A percentile compares a stretch with the other conserved stretches of the same genome.
phyloP scores from a whole-genome alignment of 2,797 vertebrate species.

The Poeciliopsis presidionis region DNA sequence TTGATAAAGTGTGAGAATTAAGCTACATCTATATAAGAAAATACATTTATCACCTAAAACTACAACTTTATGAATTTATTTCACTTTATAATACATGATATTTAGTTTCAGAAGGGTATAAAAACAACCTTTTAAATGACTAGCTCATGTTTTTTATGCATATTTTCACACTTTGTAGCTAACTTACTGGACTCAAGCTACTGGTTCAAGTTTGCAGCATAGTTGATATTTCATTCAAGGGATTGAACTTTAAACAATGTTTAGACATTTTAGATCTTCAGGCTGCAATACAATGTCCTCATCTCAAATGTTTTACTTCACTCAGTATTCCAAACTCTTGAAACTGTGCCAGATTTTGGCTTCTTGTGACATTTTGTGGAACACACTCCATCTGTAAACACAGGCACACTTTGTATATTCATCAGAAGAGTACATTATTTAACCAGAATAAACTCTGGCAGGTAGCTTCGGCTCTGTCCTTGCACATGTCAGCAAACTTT shows the following conservation, averaged over 20 bases:
- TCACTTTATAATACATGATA: not conserved
- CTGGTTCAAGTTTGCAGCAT: not conserved
- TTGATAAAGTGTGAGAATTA: not conserved
- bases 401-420: not conserved
- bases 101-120: not conserved
- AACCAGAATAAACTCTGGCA: slow-evolving; percentile 19
- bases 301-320: not conserved
- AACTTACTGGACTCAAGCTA: not conserved
- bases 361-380: slow-evolving; percentile 24
- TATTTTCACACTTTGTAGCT: not conserved
- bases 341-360: slow-evolving; percentile 9
- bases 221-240: not conserved
- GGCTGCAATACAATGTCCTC: not conserved
- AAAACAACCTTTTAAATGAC: not conserved
- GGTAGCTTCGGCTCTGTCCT: not conserved
- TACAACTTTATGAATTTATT: not conserved
- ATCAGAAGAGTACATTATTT: slow-evolving; percentile 10
- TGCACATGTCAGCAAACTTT: not conserved
- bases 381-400: slow-evolving; percentile 5
- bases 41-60: not conserved
- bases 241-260: not conserved
- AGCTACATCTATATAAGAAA: not conserved
- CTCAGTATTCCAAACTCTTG: not conserved
- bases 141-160: not conserved
- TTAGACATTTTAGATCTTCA: not conserved